Conservation (phyloP, 2,888 invertebrate genomes). For the Andrena bicolor region DNA sequence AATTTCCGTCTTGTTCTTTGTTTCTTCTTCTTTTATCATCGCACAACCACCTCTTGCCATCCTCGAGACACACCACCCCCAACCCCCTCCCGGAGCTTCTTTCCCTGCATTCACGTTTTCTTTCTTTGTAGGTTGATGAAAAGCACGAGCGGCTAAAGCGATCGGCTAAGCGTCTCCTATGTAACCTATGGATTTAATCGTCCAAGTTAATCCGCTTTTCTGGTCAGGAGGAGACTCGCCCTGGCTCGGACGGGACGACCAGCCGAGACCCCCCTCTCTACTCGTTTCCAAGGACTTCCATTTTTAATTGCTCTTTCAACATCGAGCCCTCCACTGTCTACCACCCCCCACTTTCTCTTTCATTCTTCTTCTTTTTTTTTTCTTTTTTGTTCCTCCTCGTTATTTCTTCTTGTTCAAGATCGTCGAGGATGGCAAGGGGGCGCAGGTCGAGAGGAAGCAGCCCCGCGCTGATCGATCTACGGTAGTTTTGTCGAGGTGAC, state of each 20-base stretch:
- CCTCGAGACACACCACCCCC: constrained; percentile 6
- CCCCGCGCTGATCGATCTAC: constrained; percentile 22
- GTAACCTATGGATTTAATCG: constrained; percentile 48
- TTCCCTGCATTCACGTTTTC: constrained; percentile 51
- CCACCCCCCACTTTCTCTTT: too few relatives aligned
- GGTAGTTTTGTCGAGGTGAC: constrained; percentile 13
- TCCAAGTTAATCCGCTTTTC: constrained; percentile 37
- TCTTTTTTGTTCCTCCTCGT: constrained; percentile 4
- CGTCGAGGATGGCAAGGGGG: constrained; percentile 49
- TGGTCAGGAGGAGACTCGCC: constrained; percentile 16
- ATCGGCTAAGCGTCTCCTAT: constrained; percentile 45
- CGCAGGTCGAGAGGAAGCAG: constrained; percentile 2
- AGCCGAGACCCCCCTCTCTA: neutral
- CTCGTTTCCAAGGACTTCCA: constrained; percentile 1
- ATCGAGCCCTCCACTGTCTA: neutral
- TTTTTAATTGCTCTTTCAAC: constrained; percentile 22
- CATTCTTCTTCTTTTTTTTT: neutral
- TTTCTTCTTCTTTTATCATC: constrained; percentile 23
- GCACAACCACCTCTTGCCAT: constrained; percentile 45
- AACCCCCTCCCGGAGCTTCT: neutral
- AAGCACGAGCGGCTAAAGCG: constrained; percentile 54
- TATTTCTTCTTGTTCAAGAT: constrained; percentile 2
- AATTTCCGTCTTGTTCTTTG: constrained; percentile 2
- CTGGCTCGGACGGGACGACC: constrained; percentile 8
- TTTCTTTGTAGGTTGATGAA: constrained; percentile 63